phyloP scores from a whole-genome alignment of 2,888 invertebrate genomes.

The Patella ulyssiponensis region DNA sequence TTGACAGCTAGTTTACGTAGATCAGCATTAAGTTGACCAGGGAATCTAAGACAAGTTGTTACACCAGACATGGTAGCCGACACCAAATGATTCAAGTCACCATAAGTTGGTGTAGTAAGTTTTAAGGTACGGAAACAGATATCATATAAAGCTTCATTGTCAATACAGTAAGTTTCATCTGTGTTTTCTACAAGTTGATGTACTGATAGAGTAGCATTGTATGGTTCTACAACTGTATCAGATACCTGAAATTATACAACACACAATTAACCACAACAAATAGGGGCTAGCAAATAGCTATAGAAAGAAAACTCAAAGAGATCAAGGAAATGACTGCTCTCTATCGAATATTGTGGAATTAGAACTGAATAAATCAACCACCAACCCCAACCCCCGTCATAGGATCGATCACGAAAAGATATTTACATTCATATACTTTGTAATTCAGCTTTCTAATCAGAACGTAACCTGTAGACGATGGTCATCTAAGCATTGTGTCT shows the following conservation, averaged over 20 bases:
- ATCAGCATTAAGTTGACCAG: constrained; percentile 3
- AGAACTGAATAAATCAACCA: no score
- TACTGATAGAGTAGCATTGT: constrained; percentile 3
- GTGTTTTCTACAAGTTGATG: constrained; percentile 11
- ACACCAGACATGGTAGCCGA: constrained; percentile 2
- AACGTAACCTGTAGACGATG: no score
- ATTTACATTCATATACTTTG: no score
- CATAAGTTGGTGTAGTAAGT: constrained; percentile 8
- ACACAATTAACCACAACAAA: no score
- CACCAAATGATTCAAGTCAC: constrained; percentile 4
- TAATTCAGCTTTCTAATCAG: no score
- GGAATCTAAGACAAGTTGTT: constrained; percentile 5
- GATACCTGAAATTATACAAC: not conserved
- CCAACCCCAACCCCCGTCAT: no score
- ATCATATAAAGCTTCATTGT: constrained; percentile 2
- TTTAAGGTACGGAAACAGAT: constrained; percentile 4
- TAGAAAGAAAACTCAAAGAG: no score
- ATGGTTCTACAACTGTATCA: not conserved
- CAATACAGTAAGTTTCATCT: constrained; percentile 11
- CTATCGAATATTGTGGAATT: no score
- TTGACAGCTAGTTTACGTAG: not conserved
- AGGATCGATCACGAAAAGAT: no score
- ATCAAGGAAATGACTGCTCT: no score
- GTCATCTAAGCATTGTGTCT: no score
- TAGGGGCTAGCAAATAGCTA: no score